Conservation (phyloP, 2,113 vertebrate species). For the Anoplopoma fimbria region DNA sequence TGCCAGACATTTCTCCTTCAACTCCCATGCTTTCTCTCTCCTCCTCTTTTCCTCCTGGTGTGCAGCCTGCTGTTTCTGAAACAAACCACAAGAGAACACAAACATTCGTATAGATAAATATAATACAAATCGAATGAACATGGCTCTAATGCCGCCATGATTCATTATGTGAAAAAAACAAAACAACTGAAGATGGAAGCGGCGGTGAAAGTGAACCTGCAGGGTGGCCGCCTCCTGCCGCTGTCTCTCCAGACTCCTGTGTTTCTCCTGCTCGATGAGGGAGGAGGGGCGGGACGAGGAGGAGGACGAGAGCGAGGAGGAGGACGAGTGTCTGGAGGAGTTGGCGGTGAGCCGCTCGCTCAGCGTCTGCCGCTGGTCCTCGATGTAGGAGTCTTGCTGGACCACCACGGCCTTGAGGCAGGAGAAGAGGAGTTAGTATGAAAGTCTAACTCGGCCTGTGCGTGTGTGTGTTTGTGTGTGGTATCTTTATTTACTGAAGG, state of each 20-base stretch:
- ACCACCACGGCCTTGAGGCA: slow-evolving; percentile 88
- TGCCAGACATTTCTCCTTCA: slow-evolving; percentile 81
- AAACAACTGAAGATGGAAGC: not conserved
- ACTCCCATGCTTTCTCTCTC: slow-evolving; percentile 87
- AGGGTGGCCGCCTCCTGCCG: slow-evolving; percentile 90
- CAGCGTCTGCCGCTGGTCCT: slow-evolving; percentile 90
- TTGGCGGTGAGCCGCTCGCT: slow-evolving; percentile 76
- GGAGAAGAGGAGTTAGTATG: not conserved
- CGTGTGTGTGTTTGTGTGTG: not conserved
- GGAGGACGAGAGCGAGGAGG: slow-evolving; percentile 69
- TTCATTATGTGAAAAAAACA: not conserved
- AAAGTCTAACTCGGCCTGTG: not conserved
- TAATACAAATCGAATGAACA: not conserved
- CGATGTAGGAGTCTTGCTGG: slow-evolving; percentile 92
- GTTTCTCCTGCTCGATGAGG: slow-evolving; percentile 93
- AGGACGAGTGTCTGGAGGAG: slow-evolving; percentile 68
- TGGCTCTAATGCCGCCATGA: not conserved
- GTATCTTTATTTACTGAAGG: not conserved
- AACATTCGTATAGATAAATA: not conserved
- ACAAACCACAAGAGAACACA: slow-evolving; percentile 1
- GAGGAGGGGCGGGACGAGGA: slow-evolving; percentile 83
- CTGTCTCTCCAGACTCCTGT: slow-evolving; percentile 92
- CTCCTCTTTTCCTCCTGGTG: slow-evolving; percentile 86
- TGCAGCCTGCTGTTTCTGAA: slow-evolving; percentile 88
- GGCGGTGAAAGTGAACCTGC: slow-evolving; percentile 55